Evolutionary conservation across 1,140 invertebrate species (phyloP).

Genomic region (Lanistes nyassanus): DNA sequence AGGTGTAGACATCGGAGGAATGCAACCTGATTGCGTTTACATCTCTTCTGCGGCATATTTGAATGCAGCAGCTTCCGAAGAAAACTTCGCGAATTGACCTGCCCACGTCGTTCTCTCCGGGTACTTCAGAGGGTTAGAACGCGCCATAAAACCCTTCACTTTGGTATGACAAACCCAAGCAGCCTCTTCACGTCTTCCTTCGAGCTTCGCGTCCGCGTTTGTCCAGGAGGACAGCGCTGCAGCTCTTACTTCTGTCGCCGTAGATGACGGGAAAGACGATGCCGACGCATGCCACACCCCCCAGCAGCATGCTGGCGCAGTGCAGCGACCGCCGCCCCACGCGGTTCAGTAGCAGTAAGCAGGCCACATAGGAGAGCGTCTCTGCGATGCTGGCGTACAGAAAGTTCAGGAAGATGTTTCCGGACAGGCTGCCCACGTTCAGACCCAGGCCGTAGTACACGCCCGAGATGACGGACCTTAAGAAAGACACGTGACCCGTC

Average conservation of each 20-base stretch:
- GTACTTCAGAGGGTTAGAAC: too few relatives aligned
- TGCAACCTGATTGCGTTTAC: too few relatives aligned
- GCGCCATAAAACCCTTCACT: too few relatives aligned
- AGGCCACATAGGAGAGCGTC: conserved; percentile 72
- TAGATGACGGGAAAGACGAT: conserved; percentile 52
- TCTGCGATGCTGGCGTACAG: conserved; percentile 75
- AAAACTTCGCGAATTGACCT: too few relatives aligned
- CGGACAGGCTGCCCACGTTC: conserved; percentile 51
- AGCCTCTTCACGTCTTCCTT: too few relatives aligned
- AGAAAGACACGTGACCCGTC: neutral
- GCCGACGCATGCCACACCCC: conserved; percentile 48
- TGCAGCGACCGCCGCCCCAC: conserved; percentile 48
- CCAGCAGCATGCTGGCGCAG: conserved; percentile 48
- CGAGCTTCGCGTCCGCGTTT: too few relatives aligned
- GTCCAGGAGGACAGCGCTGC: neutral
- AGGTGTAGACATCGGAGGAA: too few relatives aligned
- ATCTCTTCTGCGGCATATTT: too few relatives aligned
- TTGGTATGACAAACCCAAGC: too few relatives aligned
- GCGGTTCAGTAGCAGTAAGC: conserved; percentile 47
- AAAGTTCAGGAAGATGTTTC: conserved; percentile 61
- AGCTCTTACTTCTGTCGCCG: conserved; percentile 38
- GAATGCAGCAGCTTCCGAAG: too few relatives aligned
- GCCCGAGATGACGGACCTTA: conserved; percentile 50
- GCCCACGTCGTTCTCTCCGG: too few relatives aligned
- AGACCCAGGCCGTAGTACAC: conserved; percentile 70